Evolutionary conservation across 2,797 vertebrate genomes (phyloP), one percentile per base, ranked within the genome.

Genomic region (Oophaga sylvatica): DNA sequence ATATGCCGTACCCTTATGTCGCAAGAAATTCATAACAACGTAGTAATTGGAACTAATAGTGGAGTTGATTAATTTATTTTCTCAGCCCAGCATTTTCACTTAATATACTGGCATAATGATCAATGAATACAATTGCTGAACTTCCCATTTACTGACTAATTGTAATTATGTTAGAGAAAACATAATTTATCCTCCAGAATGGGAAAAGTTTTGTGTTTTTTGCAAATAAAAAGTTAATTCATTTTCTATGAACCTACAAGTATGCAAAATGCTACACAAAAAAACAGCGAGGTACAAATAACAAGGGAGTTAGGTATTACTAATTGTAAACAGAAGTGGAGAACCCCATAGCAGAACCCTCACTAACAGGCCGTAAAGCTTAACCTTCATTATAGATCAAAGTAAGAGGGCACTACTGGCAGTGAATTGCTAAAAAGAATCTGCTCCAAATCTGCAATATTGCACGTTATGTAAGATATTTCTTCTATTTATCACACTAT

Each of bases 41-140:
- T 75, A 75, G 71, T 65, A 65, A 81, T 45, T 29, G 20, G 60
- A 63, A 45, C 60, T 81, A 45, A 45, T 81, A 63, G 35, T 41
- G 45, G 63, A 45, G 80, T 81, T 81, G 60, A 81, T 81, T 67
- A 65, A 48, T 67, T 7, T 26, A 45, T 81, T 81, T 81, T 41
- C 29, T 19, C 22, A n/a, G n/a, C 22, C 62, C 41, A 67, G 9
- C 59, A 67, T 19, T 26, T 81, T 81, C 57, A 26, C 53, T 81
- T 81, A 48, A 63, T 67, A 29, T 26, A 48, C 26, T 81, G 62
- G 41, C 45, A 67, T 81, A 67, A 15, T 45, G 63, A 81, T 81
- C 80, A 81, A 81, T 81, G 41, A 12, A 81, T 67, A 65, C 41
- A 41, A 80, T 63, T 65, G 29, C 45, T 12, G 2, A 17, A 35